Evolutionary conservation across 2,888 invertebrate genomes (phyloP).

Genomic region (Helicoverpa assulta): DNA sequence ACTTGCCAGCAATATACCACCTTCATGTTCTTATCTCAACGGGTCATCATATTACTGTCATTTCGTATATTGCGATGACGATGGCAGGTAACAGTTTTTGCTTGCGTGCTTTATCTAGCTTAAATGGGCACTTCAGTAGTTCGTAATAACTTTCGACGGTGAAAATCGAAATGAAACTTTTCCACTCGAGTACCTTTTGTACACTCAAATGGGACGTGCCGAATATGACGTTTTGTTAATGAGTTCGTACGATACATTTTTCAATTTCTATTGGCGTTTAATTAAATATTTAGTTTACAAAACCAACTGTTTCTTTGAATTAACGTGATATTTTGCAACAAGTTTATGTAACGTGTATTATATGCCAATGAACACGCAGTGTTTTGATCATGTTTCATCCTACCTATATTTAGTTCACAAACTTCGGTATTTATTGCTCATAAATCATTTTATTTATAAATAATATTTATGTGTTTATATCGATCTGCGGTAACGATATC

Average conservation of each 20-base stretch:
- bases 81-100: background rate
- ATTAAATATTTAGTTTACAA: slow-evolving; percentile 25
- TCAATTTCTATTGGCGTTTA: too few relatives aligned
- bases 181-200: too few relatives aligned
- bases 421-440: slow-evolving; percentile 21
- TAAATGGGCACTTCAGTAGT: background rate
- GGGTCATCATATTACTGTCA: slow-evolving; percentile 12
- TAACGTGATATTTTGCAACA: slow-evolving; percentile 3
- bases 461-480: slow-evolving; percentile 33
- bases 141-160: background rate
- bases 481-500: slow-evolving; percentile 16
- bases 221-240: too few relatives aligned
- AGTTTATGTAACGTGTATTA: slow-evolving; percentile 18
- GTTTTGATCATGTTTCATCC: slow-evolving; percentile 23
- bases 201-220: too few relatives aligned
- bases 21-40: slow-evolving; percentile 8
- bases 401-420: slow-evolving; percentile 37
- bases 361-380: slow-evolving; percentile 15
- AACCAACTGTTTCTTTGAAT: slow-evolving; percentile 1
- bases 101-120: slow-evolving; percentile 3
- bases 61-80: background rate
- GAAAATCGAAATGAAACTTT: background rate
- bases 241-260: too few relatives aligned
- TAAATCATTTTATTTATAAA: slow-evolving; percentile 50
- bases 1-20: background rate